Base-by-base conservation (phyloP, 2,888 invertebrate genomes). In the Hirtodrosophila alboralis region DNA sequence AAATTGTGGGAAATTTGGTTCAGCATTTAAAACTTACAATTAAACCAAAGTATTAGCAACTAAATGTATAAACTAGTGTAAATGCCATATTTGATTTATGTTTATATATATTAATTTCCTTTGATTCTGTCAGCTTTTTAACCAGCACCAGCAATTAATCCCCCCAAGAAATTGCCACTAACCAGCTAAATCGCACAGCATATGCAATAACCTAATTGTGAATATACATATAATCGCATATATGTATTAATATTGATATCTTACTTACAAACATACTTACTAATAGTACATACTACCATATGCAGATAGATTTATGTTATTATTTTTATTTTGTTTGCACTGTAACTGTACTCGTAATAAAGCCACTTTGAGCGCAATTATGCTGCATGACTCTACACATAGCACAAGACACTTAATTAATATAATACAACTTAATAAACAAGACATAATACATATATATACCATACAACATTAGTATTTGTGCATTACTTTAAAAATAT, bases 51-150 rank as follows among this genome's bases (percentile, higher is more conserved):
- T 78, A 78, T 69, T 78, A 85, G 75, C 60, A 54, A 61, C 47
- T 84, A 54, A 63, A 61, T 86, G 86, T 81, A 70, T 66, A 58
- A 68, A 61, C 61, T 81, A 81, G 84, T 84, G 77, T 76, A 74
- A 79, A 85, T 79, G 80, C 79, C 60, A 59, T 49, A 58, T 63
- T 67, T 69, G n/a, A 37, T 40, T 69, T 66, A 3, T 16, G 34
- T 65, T 52, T 34, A 26, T 41, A 13, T 13, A n/a, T n/a, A 27
- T 49, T 65, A 10, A 12, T 68, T 43, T 56, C 36, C 38, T 52
- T 58, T 40, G 40, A 59, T 58, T 52, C 34, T 41, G 36, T 52
- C 65, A 58, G 52, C 54, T 80, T 53, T 80, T 69, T 59, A 61
- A 72, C 56, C 69, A 79, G 83, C 61, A 52, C 72, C 71, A 62